Conservation (phyloP, 2,113 vertebrate genomes). For the Pygoscelis adeliae region DNA sequence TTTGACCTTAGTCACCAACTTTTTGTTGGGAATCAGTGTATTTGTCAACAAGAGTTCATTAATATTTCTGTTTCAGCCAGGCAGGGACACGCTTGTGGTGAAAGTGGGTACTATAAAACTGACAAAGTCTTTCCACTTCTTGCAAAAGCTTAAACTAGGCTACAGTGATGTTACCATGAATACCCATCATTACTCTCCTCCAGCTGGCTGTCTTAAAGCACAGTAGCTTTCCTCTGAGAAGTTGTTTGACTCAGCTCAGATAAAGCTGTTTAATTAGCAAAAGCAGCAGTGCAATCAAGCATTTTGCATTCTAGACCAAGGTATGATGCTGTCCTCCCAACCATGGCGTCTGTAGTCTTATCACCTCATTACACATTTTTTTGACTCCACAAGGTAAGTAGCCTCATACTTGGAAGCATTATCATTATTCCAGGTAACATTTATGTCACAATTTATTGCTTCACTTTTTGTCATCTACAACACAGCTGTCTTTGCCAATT, state of each 20-base stretch:
- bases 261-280: background rate
- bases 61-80: background rate
- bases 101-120: accelerated
- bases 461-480: background rate
- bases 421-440: background rate
- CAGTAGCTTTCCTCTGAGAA: background rate
- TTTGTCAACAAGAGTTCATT: background rate
- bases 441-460: background rate
- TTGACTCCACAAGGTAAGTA: background rate
- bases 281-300: background rate
- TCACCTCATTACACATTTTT: background rate
- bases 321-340: background rate
- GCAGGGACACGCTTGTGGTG: background rate
- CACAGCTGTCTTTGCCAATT: background rate
- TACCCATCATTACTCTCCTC: background rate
- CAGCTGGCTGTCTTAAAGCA: background rate
- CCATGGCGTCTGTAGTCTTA: accelerated
- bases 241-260: background rate
- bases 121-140: background rate
- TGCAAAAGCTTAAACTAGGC: background rate
- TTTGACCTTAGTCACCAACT: background rate
- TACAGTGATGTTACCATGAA: accelerated
- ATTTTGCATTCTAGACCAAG: background rate
- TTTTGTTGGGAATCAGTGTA: background rate
- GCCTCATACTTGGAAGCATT: background rate